Evolutionary conservation across 2,888 invertebrate genomes (phyloP).

Genomic region (Tetanocera ferruginea): DNA sequence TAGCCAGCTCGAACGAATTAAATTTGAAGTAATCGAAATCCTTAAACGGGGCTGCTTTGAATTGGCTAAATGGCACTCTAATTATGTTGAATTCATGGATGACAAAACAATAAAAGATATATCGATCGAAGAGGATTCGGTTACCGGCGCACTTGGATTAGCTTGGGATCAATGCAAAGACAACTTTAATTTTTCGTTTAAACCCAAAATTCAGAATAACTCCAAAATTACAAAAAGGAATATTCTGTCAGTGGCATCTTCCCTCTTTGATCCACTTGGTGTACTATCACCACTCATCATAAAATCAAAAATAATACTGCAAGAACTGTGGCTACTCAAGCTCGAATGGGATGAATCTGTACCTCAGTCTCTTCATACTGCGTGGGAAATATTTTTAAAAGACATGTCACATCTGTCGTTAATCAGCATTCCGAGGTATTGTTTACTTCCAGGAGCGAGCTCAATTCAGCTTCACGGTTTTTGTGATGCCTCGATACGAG

Average conservation of each 20-base stretch:
- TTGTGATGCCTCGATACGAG: slow-evolving; percentile 36
- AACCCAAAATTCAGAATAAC: too few species aligned
- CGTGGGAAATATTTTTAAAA: background rate
- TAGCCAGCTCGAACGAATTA: background rate
- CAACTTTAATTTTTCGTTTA: background rate
- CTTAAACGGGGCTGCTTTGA: background rate
- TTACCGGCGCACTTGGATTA: too few species aligned
- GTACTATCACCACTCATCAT: background rate
- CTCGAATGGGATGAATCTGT: slow-evolving; percentile 2
- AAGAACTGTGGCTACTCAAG: slow-evolving; percentile 23
- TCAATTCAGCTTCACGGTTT: slow-evolving; percentile 36
- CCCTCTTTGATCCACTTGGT: slow-evolving; percentile 41
- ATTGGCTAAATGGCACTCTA: slow-evolving; percentile 28
- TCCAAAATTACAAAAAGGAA: slow-evolving; percentile 2
- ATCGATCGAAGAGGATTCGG: slow-evolving; percentile 2
- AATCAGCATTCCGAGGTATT: slow-evolving; percentile 2
- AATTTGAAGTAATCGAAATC: background rate
- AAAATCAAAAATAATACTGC: slow-evolving; percentile 12
- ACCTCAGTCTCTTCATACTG: background rate
- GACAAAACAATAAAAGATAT: slow-evolving; percentile 6
- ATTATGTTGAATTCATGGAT: background rate
- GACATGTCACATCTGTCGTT: background rate
- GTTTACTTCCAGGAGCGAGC: background rate
- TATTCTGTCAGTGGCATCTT: slow-evolving; percentile 27
- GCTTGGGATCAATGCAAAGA: too few species aligned